Conservation (phyloP, 2,797 vertebrate species). For the Hybognathus amarus region DNA sequence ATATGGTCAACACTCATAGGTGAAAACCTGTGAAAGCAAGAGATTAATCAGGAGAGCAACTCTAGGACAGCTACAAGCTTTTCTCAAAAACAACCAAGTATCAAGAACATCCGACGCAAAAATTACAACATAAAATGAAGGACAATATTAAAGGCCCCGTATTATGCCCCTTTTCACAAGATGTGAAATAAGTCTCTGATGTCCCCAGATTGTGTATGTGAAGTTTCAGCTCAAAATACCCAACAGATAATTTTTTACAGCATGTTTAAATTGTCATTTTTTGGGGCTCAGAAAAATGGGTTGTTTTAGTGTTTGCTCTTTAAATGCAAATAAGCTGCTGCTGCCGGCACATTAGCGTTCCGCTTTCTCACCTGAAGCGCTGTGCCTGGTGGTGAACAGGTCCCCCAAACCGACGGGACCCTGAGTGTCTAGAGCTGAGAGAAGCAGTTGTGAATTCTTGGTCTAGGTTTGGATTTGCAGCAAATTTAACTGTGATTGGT, state of each 20-base stretch:
- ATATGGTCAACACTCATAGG: conserved; percentile 94
- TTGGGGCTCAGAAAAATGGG: too few species aligned
- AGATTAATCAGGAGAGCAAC: neutral
- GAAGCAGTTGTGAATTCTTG: conserved; percentile 89
- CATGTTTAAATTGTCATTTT: too few species aligned
- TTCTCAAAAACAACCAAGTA: neutral
- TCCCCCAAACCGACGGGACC: conserved; percentile 90
- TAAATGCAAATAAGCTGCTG: too few species aligned
- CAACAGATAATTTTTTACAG: too few species aligned
- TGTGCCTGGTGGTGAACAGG: conserved; percentile 97
- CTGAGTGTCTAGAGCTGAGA: conserved; percentile 95
- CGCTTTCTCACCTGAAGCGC: conserved; percentile 86
- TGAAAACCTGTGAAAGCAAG: conserved; percentile 80
- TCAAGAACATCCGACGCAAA: neutral
- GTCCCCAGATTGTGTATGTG: too few species aligned
- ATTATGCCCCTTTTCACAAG: too few species aligned
- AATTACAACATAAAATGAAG: neutral
- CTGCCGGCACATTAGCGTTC: too few species aligned
- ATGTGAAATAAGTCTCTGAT: too few species aligned
- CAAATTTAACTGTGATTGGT: conserved; percentile 97
- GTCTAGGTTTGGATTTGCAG: conserved; percentile 96
- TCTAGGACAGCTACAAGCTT: neutral
- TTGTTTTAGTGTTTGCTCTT: too few species aligned
- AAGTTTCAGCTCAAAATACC: too few species aligned
- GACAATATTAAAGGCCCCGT: too few species aligned